These are phyloP conservation scores for Leptinotarsa rubiginosa DNA, from an alignment of 2,888 invertebrate species.

Conservation along the genomic window DNA sequence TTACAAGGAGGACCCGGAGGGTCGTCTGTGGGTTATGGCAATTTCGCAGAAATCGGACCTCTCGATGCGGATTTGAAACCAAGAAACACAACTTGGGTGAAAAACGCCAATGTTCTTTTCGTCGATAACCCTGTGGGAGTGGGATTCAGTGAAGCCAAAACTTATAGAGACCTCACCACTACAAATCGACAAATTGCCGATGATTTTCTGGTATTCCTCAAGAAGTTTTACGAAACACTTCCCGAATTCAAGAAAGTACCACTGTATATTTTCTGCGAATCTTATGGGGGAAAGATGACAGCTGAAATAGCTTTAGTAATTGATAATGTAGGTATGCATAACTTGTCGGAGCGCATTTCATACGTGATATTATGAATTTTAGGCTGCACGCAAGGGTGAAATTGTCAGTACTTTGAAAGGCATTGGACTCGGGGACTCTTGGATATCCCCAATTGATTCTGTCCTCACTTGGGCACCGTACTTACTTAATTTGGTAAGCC, in stretches of 20 bases:
- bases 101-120: constrained; percentile 78
- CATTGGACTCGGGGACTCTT: constrained; percentile 87
- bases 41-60: constrained; percentile 70
- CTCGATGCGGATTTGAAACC: constrained; percentile 60
- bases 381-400: constrained; percentile 50
- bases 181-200: constrained; percentile 76
- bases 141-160: constrained; percentile 83
- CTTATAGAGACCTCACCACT: constrained; percentile 66
- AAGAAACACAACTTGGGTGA: constrained; percentile 71
- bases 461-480: constrained; percentile 87
- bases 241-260: constrained; percentile 80
- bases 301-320: constrained; percentile 80
- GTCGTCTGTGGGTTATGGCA: constrained; percentile 74
- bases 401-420: constrained; percentile 77
- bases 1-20: constrained; percentile 78
- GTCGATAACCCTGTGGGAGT: constrained; percentile 92
- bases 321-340: constrained; percentile 65
- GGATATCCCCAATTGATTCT: constrained; percentile 90
- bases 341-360: no score
- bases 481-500: constrained; percentile 75
- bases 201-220: constrained; percentile 82
- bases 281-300: constrained; percentile 95
- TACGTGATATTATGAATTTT: constrained; percentile 28
- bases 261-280: constrained; percentile 88
- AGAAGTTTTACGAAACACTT: constrained; percentile 74